phyloP scores from a whole-genome alignment of 2,888 invertebrate genomes.

The Temnothorax rugatulus region DNA sequence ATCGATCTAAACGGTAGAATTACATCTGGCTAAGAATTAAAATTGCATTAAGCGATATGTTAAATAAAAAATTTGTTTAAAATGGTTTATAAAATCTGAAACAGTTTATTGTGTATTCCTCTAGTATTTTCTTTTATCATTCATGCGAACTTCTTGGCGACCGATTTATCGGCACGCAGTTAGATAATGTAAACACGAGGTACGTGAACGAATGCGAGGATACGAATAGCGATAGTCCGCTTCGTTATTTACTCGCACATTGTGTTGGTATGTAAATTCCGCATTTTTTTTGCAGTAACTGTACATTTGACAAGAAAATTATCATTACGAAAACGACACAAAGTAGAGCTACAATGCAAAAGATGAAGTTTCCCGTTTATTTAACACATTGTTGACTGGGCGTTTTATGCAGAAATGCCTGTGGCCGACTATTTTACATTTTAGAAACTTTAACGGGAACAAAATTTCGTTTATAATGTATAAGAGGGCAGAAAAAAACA shows the following conservation, averaged over 20 bases:
- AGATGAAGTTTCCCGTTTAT: background rate
- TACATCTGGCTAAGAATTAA: background rate
- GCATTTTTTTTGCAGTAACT: background rate
- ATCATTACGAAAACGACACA: background rate
- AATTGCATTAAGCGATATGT: background rate
- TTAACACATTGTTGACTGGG: background rate
- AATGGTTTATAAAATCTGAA: conserved; percentile 2
- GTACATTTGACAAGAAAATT: background rate
- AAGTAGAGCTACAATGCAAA: background rate
- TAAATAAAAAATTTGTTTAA: background rate
- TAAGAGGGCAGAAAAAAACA: background rate
- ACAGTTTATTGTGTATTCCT: background rate
- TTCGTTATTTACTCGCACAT: conserved; percentile 22
- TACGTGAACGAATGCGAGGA: conserved; percentile 7
- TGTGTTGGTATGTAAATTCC: background rate
- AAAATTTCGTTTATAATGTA: background rate
- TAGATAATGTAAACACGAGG: conserved; percentile 24
- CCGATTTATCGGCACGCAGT: background rate
- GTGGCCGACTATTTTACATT: background rate
- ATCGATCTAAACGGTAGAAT: background rate
- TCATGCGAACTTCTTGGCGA: background rate
- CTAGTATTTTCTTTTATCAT: background rate
- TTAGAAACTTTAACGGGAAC: background rate
- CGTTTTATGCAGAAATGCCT: background rate
- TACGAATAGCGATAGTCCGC: conserved; percentile 6